Percentiles rank a stretch among this genome's conserved stretches.
These are phyloP conservation scores for Nipponia nippon DNA, from an alignment of 2,113 vertebrate genomes.

Conservation along the genomic window DNA sequence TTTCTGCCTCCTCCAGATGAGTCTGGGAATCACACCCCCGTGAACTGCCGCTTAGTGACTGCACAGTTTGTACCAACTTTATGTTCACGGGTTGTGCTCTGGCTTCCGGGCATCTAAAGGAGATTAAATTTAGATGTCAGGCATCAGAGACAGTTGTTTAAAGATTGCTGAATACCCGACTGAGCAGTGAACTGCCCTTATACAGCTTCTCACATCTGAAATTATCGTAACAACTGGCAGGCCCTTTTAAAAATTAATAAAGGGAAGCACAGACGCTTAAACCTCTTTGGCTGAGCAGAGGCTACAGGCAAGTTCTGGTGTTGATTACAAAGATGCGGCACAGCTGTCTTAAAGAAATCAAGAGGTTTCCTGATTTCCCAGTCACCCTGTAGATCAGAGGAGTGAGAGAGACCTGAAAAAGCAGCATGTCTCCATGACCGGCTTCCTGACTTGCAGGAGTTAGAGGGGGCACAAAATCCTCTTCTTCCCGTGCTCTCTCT, in stretches of 20 bases:
- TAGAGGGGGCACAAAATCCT: background rate
- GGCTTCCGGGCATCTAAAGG: background rate
- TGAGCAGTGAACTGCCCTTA: background rate
- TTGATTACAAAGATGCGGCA: background rate
- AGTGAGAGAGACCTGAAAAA: background rate
- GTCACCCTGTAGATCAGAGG: background rate
- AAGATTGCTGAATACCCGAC: background rate
- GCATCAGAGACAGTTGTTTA: background rate
- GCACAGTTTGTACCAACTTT: background rate
- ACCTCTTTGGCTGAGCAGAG: background rate
- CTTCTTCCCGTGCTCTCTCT: background rate
- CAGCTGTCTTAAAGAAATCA: background rate
- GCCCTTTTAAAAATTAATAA: background rate
- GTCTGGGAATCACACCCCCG: background rate
- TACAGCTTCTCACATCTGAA: background rate
- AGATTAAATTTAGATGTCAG: background rate
- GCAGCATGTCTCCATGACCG: fast-evolving
- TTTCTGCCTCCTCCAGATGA: background rate
- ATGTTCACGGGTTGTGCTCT: background rate
- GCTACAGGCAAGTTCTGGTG: background rate
- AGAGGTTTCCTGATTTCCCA: background rate
- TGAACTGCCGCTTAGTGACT: background rate
- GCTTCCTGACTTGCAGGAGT: background rate
- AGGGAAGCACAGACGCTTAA: background rate
- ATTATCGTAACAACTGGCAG: background rate